These are phyloP conservation scores for Scaptomyza pallida DNA, from an alignment of 1,140 invertebrate genomes.

Conservation along the genomic window DNA sequence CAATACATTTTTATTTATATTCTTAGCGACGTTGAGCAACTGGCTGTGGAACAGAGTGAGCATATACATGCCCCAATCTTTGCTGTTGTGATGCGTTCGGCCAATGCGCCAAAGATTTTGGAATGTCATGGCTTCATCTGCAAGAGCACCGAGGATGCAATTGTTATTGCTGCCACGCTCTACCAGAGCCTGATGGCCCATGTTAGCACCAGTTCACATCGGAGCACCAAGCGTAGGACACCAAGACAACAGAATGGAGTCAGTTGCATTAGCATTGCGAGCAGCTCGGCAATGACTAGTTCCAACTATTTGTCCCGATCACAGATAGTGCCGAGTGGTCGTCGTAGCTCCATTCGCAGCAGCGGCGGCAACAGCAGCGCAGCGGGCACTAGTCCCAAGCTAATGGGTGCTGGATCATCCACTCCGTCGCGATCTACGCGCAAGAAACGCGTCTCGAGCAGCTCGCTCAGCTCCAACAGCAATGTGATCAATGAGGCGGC, in stretches of 20 bases:
- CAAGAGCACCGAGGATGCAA: slow-evolving; percentile 93
- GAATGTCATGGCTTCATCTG: slow-evolving; percentile 97
- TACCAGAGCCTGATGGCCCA: slow-evolving; percentile 94
- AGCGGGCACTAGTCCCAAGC: slow-evolving; percentile 19
- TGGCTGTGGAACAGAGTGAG: slow-evolving; percentile 77
- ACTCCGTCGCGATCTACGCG: slow-evolving; percentile 84
- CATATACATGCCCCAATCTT: slow-evolving; percentile 92
- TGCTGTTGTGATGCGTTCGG: slow-evolving; percentile 94
- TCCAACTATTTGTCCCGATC: slow-evolving; percentile 82
- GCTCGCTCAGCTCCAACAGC: slow-evolving; percentile 86
- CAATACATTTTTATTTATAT: neutral
- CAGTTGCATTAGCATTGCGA: slow-evolving; percentile 88
- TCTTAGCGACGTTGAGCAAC: slow-evolving; percentile 68
- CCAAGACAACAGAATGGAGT: slow-evolving; percentile 89
- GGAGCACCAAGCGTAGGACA: slow-evolving; percentile 84
- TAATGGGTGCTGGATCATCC: slow-evolving; percentile 12
- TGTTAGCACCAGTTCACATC: slow-evolving; percentile 85
- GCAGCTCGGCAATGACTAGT: slow-evolving; percentile 84
- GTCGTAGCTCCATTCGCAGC: slow-evolving; percentile 78
- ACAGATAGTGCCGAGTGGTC: slow-evolving; percentile 55
- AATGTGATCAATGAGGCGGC: slow-evolving; percentile 84
- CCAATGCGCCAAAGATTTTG: slow-evolving; percentile 89
- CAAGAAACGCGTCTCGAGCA: slow-evolving; percentile 86
- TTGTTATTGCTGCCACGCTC: slow-evolving; percentile 94
- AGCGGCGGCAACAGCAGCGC: slow-evolving; percentile 51